Evolutionary conservation across 2,888 invertebrate genomes (phyloP).

Genomic region (Chrysolina americana): DNA sequence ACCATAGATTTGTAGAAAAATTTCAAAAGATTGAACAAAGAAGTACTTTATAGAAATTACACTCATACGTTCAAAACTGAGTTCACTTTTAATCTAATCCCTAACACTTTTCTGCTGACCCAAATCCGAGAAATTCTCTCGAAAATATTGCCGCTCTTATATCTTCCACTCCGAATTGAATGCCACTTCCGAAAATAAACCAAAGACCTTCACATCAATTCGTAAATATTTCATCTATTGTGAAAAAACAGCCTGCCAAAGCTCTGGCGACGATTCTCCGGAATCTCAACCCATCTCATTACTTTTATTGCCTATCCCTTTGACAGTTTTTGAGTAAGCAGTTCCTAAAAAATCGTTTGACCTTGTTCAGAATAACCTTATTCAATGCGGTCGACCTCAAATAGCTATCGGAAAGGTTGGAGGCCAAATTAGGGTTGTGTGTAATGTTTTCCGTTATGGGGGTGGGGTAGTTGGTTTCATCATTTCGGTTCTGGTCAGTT

Average conservation of each 20-base stretch:
- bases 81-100: background rate
- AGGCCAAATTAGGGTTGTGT: slow-evolving; percentile 65
- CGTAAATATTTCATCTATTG: slow-evolving; percentile 44
- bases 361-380: slow-evolving; percentile 54
- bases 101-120: background rate
- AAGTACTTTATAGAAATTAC: no score
- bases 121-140: slow-evolving; percentile 9
- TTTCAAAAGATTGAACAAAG: no score
- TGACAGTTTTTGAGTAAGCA: slow-evolving; percentile 50
- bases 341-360: slow-evolving; percentile 55
- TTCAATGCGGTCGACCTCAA: slow-evolving; percentile 59
- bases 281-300: slow-evolving; percentile 55
- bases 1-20: no score
- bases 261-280: slow-evolving; percentile 47
- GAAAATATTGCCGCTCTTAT: slow-evolving; percentile 5
- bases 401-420: slow-evolving; percentile 51
- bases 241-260: slow-evolving; percentile 51
- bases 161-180: background rate
- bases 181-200: slow-evolving; percentile 30
- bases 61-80: background rate
- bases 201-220: slow-evolving; percentile 37
- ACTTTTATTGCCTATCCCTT: slow-evolving; percentile 56
- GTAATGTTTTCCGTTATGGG: slow-evolving; percentile 57
- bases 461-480: slow-evolving; percentile 36
- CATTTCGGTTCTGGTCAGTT: slow-evolving; percentile 40